Evolutionary conservation across 2,888 invertebrate species (phyloP), one percentile per base, ranked within the genome.

Genomic region (Apodemia zela): DNA sequence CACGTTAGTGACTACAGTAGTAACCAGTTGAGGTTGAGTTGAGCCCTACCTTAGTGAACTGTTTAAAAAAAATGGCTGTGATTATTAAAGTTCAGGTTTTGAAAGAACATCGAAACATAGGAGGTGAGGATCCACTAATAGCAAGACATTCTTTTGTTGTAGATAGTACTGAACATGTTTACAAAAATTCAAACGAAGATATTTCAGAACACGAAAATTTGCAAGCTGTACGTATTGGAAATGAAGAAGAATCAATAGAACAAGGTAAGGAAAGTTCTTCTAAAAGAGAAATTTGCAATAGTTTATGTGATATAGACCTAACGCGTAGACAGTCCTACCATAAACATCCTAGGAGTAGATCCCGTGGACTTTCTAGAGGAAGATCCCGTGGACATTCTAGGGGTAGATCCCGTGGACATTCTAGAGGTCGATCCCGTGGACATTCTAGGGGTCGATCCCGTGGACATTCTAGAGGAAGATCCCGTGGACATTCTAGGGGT

Each of bases 401-500:
- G 13, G 61, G 59, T 1, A 64, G 35, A 42, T 71, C 67, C 6
- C 60, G 66, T 21, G 63, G 57, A 0, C 60, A 17, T 6, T 67
- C 69, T 10, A 59, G 64, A 6, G 54, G 42, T 0, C 42, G 42
- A 8, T 66, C 62, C 21, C 49, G 66, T 21, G 59, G 47, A 25
- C 33, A 17, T 21, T 66, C 66, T 3, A 47, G 61, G 42, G 63
- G 29, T 5, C 59, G 25, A 42, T 64, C 62, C 15, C 57, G 63
- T 17, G 60, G 21, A 10, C 62, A 17, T 4, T 64, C 65, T 18
- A 60, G 67, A 21, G 63, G 47, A 11, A 59, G 17, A 59, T 69
- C 65, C 10, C 38, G 64, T 21, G 60, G 51, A 2, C 62, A 54
- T 8, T 69, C 72, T 6, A 68, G 67, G 33, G 62, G 64, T 10